A percentile compares a stretch with the other conserved stretches of the same genome.
These are phyloP conservation scores for Globodera ellingtonae DNA, from an alignment of 1,140 invertebrate genomes.

Conservation along the genomic window DNA sequence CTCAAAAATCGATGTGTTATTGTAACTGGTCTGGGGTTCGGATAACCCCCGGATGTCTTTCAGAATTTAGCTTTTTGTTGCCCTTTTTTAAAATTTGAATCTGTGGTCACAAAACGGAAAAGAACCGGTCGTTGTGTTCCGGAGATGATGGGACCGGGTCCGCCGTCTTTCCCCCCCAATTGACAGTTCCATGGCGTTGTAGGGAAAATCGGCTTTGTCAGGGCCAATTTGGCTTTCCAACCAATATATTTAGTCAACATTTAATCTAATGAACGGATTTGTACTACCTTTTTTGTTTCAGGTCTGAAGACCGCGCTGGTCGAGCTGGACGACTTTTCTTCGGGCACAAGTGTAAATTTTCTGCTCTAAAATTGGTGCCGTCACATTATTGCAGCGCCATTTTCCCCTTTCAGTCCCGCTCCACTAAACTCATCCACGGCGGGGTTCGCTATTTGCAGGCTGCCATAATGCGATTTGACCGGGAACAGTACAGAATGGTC, in stretches of 20 bases:
- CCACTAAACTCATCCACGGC: slow-evolving; percentile 98
- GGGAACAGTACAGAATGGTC: slow-evolving; percentile 82
- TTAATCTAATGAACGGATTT: too few species aligned
- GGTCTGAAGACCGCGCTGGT: slow-evolving; percentile 92
- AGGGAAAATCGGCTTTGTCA: not conserved
- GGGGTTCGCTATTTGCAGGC: slow-evolving; percentile 77
- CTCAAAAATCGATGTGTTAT: too few species aligned
- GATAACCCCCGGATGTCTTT: too few species aligned
- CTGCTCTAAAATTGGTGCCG: not conserved
- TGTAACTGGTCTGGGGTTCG: too few species aligned
- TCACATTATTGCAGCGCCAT: not conserved
- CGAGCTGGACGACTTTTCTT: slow-evolving; percentile 94
- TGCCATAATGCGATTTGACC: slow-evolving; percentile 84
- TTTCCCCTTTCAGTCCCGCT: slow-evolving; percentile 70
- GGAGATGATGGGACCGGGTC: too few species aligned
- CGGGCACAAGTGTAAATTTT: slow-evolving; percentile 78
- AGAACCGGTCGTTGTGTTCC: not conserved
- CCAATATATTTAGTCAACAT: too few species aligned
- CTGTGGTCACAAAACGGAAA: too few species aligned
- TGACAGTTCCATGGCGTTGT: too few species aligned
- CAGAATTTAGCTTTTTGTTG: too few species aligned
- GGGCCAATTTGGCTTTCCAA: not conserved
- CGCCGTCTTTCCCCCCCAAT: too few species aligned
- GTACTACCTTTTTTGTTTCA: slow-evolving; percentile 59
- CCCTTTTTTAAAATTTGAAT: too few species aligned